A percentile compares a stretch with the other conserved stretches of the same genome.
These are phyloP conservation scores for Phallusia fumigata DNA, from an alignment of 23 tunicate species.

Conservation along the genomic window DNA sequence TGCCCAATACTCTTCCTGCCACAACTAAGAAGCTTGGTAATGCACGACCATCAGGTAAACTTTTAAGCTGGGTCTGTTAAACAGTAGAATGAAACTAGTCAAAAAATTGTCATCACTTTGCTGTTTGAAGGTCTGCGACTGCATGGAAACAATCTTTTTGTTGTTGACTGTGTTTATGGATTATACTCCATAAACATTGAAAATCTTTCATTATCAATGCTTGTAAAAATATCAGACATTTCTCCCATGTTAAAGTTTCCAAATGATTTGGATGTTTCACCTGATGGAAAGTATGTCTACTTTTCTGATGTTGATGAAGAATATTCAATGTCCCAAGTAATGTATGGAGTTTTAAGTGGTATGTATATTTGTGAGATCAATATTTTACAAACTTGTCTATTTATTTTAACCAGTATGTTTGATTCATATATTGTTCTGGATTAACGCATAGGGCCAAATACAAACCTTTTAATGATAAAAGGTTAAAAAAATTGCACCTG, in stretches of 20 bases:
- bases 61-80: neutral
- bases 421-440: neutral
- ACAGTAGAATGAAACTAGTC: too few species aligned
- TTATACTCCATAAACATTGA: constrained; percentile 29
- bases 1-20: neutral
- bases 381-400: neutral
- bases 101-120: neutral
- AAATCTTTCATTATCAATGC: neutral
- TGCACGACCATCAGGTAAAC: constrained; percentile 28
- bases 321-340: constrained; percentile 18
- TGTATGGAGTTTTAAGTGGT: constrained; percentile 38
- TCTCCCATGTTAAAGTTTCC: constrained; percentile 54
- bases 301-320: constrained; percentile 47
- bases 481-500: too few species aligned
- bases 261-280: constrained; percentile 47
- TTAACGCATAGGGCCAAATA: too few species aligned
- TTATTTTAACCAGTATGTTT: neutral
- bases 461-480: too few species aligned
- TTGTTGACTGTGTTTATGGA: constrained; percentile 65
- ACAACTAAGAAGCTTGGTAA: neutral
- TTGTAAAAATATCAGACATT: constrained; percentile 28
- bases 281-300: constrained; percentile 36
- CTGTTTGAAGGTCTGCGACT: neutral
- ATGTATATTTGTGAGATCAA: neutral
- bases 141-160: constrained; percentile 20